Base-by-base conservation (phyloP, 2,113 vertebrate genomes). In the Dicerorhinus sumatrensis region DNA sequence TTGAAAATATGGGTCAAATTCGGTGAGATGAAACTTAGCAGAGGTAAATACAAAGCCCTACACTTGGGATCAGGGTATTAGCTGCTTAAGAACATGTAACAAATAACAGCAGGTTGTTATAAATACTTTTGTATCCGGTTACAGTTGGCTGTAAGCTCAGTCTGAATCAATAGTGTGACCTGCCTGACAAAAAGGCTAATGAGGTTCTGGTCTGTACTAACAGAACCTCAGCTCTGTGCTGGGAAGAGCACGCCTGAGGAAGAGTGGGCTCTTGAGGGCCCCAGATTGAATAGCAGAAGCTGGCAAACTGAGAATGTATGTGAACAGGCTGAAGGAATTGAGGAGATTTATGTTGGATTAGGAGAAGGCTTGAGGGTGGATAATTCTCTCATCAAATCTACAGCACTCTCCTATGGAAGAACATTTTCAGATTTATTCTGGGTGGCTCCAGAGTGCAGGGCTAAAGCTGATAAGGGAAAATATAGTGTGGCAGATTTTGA, bases 1-100 rank as follows among this genome's bases (percentile, higher is more conserved):
- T 25, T 77, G 51, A 94, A 92, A 96, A 29, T 75, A 29, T 33
- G 36, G 31, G 33, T 92, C 93, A 82, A 72, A 54, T 75, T 36
- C 73, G 79, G 25, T n/a, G 67, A 88, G 13, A 93, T 77, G 31
- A 95, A 77, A 89, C 82, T 94, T 77, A 58, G 58, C 65, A 80
- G n/a, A 62, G 36, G 46, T 80, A 91, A 70, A 56, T 46, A n/a
- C 42, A 89, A 88, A 85, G 63, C 17, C 60, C 21, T 46, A 5
- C 23, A 54, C 46, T 85, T 67, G 12, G 48, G 54, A 83, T 56
- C 77, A 92, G 69, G 56, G n/a, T 94, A 87, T 75, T 27, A 42
- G n/a, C n/a, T 81, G 29, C 65, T n/a, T 48, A 13, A 42, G 81
- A 87, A 65, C 16, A 29, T 4, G 3, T 51, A 87, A n/a, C n/a